Evolutionary conservation across 2,888 invertebrate species (phyloP).

Genomic region (Frankliniella fusca): DNA sequence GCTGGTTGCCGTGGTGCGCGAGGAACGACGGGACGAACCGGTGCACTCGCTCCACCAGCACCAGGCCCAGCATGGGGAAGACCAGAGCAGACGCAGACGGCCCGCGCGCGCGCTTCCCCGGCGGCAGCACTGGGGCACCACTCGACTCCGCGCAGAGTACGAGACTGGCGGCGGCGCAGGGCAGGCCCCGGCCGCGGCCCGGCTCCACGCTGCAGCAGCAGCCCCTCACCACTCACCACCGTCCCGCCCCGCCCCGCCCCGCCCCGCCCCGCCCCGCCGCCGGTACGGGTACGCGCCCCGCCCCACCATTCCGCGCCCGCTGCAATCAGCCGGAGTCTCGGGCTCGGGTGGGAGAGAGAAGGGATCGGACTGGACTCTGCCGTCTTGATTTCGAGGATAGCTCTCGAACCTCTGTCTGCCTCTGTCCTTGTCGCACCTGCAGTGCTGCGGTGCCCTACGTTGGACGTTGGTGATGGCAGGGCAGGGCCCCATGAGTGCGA

Average conservation of each 20-base stretch:
- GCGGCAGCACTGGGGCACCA: background rate
- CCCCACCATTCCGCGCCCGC: background rate
- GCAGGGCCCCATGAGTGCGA: too few species aligned
- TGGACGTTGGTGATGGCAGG: too few species aligned
- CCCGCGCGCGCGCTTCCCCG: background rate
- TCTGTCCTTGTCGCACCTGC: too few species aligned
- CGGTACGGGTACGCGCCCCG: background rate
- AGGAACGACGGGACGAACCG: background rate
- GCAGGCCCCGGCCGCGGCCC: background rate
- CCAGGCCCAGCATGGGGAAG: background rate
- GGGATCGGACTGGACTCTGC: background rate
- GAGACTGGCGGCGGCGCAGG: background rate
- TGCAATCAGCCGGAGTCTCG: background rate
- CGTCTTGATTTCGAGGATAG: too few species aligned
- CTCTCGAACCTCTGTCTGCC: too few species aligned
- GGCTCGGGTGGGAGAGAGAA: background rate
- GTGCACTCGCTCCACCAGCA: constrained; percentile 1
- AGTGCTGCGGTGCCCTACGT: too few species aligned
- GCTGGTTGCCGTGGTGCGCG: background rate
- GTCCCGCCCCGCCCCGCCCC: background rate
- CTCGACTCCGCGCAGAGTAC: background rate
- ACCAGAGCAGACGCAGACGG: background rate
- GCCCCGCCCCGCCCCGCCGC: background rate
- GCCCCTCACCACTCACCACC: too few species aligned
- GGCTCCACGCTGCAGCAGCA: background rate